A percentile compares a stretch with the other conserved stretches of the same genome.
Evolutionary conservation across 1,140 invertebrate genomes (phyloP).

Genomic region (Bemisia tabaci): DNA sequence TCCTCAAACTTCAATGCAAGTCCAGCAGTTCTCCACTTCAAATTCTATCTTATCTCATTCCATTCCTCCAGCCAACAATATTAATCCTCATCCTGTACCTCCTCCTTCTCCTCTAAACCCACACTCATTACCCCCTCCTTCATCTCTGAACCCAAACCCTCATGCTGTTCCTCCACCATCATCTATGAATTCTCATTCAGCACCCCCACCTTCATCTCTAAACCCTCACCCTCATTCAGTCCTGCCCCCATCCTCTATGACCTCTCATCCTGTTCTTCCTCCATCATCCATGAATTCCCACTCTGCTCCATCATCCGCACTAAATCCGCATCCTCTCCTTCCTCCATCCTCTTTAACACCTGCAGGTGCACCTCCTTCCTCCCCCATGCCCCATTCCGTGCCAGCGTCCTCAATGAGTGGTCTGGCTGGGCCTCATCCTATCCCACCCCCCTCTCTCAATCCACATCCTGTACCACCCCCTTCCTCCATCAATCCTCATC

Average conservation of each 20-base stretch:
- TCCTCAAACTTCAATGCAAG: slow-evolving; percentile 25
- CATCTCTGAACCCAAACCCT: slow-evolving; percentile 26
- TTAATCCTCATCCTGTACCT: slow-evolving; percentile 22
- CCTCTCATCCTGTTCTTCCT: slow-evolving; percentile 31
- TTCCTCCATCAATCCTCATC: neutral
- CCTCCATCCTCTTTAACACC: slow-evolving; percentile 29
- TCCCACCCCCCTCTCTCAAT: slow-evolving; percentile 23
- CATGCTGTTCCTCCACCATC: slow-evolving; percentile 24
- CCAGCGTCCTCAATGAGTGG: slow-evolving; percentile 27
- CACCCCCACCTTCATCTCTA: slow-evolving; percentile 17
- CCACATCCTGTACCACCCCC: slow-evolving; percentile 27
- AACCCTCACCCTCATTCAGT: slow-evolving; percentile 16
- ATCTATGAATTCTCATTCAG: slow-evolving; percentile 8
- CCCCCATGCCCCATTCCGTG: slow-evolving; percentile 20
- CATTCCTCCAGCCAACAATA: slow-evolving; percentile 30
- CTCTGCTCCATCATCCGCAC: slow-evolving; percentile 34
- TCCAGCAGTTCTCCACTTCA: neutral
- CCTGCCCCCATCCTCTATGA: slow-evolving; percentile 25
- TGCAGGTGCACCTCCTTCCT: slow-evolving; percentile 28
- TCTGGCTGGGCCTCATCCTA: slow-evolving; percentile 22
- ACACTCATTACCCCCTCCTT: slow-evolving; percentile 16
- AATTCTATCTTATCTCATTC: slow-evolving; percentile 3
- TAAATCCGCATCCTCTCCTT: slow-evolving; percentile 30
- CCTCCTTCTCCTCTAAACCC: slow-evolving; percentile 21
- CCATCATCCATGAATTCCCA: slow-evolving; percentile 36